Evolutionary conservation across 2,113 vertebrate species (phyloP), one percentile per base, ranked within the genome.

Genomic region (Aix galericulata): DNA sequence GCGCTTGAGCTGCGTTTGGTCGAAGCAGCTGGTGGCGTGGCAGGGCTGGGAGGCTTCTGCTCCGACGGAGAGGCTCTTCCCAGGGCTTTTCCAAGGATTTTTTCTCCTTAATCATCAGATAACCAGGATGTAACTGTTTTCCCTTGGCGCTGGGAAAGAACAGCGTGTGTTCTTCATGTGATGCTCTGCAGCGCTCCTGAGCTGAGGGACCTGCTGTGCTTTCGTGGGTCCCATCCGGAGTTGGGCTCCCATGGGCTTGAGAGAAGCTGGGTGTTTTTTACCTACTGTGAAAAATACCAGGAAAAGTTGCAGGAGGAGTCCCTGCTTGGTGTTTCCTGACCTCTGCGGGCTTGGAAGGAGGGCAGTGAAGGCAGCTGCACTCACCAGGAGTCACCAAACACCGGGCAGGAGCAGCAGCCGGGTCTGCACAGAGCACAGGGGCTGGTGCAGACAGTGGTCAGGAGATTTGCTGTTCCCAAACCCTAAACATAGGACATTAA

Each of bases 121-220:
- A 88, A 73, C 75, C 95, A 79, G 21, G 31, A 32, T 34, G 36
- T 25, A 56, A 75, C 55, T 69, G 17, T 73, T 89, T 67, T 52
- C 60, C 22, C 79, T 87, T 64, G 88, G 91, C 94, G 72, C 18
- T 6, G 89, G 86, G 83, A 89, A 91, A 95, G 95, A 36, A 92
- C 77, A 93, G 93, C 50, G 1, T 76, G 7, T 91, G 50, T 95
- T 68, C 60, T 56, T 52, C 91, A 34, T 53, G 29, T 55, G 63
- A 32, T 64, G 74, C 18, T 68, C 74, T 81, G 72, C 56, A 55
- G 78, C 5, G 17, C 87, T 86, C 55, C 88, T 72, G 92, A 86
- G 74, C 58, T 31, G 40, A 82, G 73, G 76, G 58, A 10, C 44
- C 73, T 95, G 79, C 76, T 0, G 12, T 81, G 71, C 9, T 72